phyloP scores from a whole-genome alignment of 2,113 vertebrate species.

The Serilophus lunatus region DNA sequence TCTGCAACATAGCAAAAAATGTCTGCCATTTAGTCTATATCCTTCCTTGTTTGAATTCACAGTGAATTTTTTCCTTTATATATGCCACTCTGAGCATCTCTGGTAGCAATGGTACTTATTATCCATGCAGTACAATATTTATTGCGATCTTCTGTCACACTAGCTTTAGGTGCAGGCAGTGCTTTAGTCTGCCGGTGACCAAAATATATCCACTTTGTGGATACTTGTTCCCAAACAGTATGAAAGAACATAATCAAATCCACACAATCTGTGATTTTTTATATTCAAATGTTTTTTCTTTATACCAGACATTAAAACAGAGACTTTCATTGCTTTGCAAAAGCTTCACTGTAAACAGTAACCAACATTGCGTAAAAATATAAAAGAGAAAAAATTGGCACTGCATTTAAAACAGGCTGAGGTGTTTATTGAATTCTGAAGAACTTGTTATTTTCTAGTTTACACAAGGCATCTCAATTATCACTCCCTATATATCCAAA shows the following conservation, averaged over 20 bases:
- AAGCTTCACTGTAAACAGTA: not conserved
- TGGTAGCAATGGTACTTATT: not conserved
- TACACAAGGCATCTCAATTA: slow-evolving; percentile 6
- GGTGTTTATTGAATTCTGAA: slow-evolving; percentile 34
- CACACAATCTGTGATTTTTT: not conserved
- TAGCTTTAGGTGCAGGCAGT: not conserved
- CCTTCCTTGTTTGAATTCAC: not conserved
- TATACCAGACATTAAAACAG: not conserved
- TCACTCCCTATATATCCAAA: not conserved
- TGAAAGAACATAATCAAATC: not conserved
- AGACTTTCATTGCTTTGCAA: not conserved
- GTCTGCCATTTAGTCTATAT: not conserved
- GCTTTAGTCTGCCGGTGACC: not conserved
- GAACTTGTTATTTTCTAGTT: not conserved
- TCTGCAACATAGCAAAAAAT: rapidly evolving
- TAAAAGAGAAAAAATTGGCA: slow-evolving; percentile 8
- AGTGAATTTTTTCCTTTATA: not conserved
- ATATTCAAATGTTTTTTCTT: not conserved
- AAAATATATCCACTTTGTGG: not conserved
- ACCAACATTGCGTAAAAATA: not conserved
- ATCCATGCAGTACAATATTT: not conserved
- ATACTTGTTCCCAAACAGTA: not conserved
- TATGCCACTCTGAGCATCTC: not conserved
- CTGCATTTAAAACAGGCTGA: slow-evolving; percentile 8
- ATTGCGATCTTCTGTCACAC: not conserved